A percentile compares a stretch with the other conserved stretches of the same genome.
Evolutionary conservation across 2,888 invertebrate species (phyloP).

Genomic region (Cartodere bifasciata): DNA sequence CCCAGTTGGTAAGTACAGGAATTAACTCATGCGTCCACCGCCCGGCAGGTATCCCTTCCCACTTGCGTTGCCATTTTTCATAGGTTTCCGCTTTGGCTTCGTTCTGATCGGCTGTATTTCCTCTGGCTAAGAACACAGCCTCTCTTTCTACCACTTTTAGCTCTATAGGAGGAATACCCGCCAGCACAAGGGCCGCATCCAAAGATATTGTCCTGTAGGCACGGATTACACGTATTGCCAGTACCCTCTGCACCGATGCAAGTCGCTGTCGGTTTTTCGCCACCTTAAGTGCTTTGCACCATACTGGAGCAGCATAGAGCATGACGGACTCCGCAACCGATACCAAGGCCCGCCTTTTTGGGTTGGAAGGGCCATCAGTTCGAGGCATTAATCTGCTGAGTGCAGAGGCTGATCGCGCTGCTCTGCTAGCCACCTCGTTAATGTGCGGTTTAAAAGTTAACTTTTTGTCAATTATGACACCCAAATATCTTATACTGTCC

Average conservation of each 20-base stretch:
- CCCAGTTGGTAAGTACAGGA: not conserved
- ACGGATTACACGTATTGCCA: conserved; percentile 1
- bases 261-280: conserved; percentile 6
- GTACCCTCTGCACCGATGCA: conserved; percentile 6
- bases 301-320: conserved; percentile 14
- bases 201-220: conserved; percentile 12
- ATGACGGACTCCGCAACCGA: conserved; percentile 4
- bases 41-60: conserved; percentile 4
- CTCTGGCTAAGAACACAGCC: not conserved
- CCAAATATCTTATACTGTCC: conserved; percentile 10
- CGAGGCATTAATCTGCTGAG: conserved; percentile 8
- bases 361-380: conserved; percentile 5
- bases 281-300: conserved; percentile 5
- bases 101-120: not conserved
- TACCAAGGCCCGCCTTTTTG: conserved; percentile 6
- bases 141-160: conserved; percentile 7
- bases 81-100: conserved; percentile 3
- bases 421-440: conserved; percentile 4
- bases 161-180: conserved; percentile 10
- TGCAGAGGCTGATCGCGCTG: conserved; percentile 1
- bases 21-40: conserved; percentile 5
- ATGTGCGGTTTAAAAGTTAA: conserved; percentile 5
- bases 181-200: conserved; percentile 9
- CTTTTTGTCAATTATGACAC: conserved; percentile 7
- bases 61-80: conserved; percentile 11